Percentiles rank a stretch among this genome's conserved stretches.
Evolutionary conservation across 1,140 invertebrate species (phyloP).

Genomic region (Rhopalosiphum maidis): DNA sequence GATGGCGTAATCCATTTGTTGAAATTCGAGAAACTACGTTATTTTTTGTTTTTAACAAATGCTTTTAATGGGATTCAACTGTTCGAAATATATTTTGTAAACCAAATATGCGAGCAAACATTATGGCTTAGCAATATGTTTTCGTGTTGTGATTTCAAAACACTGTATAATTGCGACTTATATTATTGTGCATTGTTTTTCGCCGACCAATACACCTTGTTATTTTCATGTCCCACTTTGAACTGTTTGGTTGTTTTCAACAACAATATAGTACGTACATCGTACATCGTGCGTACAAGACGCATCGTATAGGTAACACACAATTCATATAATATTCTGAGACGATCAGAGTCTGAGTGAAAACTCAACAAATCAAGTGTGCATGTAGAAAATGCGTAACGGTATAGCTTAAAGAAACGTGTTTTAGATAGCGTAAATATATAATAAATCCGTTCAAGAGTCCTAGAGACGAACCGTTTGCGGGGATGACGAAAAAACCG

Average conservation of each 20-base stretch:
- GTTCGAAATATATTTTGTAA: background rate
- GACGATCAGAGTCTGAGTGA: background rate
- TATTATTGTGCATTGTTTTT: slow-evolving; percentile 9
- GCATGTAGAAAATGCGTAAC: background rate
- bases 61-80: background rate
- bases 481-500: background rate
- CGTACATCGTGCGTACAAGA: background rate
- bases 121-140: background rate
- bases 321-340: background rate
- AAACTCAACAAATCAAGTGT: background rate
- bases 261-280: background rate
- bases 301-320: too few species aligned
- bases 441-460: background rate
- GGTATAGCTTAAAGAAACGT: too few species aligned
- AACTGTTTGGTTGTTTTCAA: background rate
- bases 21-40: background rate
- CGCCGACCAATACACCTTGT: background rate
- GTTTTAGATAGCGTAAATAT: background rate
- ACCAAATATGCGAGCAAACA: background rate
- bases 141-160: background rate
- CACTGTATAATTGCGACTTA: background rate
- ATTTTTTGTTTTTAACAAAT: background rate
- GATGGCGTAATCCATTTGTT: background rate
- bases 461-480: background rate
- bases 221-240: background rate